phyloP scores from a whole-genome alignment of 2,888 invertebrate species.

The Diachrysia chrysitis region DNA sequence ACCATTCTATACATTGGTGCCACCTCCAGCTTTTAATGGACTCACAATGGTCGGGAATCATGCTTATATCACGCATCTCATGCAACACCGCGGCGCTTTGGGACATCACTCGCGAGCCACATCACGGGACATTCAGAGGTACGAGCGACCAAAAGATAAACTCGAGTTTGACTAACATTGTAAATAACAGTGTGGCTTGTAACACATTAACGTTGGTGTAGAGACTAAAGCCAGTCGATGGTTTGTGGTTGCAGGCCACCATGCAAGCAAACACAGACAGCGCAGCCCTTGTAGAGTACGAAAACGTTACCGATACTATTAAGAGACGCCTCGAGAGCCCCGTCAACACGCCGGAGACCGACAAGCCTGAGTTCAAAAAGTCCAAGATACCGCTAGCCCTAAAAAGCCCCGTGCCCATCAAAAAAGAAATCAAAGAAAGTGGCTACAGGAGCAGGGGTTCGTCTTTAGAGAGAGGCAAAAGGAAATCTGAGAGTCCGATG shows the following conservation, averaged over 20 bases:
- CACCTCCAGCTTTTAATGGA: slow-evolving; percentile 63
- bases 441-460: slow-evolving; percentile 72
- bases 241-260: slow-evolving; percentile 79
- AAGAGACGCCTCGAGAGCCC: slow-evolving; percentile 89
- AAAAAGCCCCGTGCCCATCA: slow-evolving; percentile 80
- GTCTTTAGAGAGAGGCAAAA: slow-evolving; percentile 68
- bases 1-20: slow-evolving; percentile 59
- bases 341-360: slow-evolving; percentile 78
- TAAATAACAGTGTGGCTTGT: slow-evolving; percentile 63
- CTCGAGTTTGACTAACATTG: slow-evolving; percentile 53
- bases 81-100: slow-evolving; percentile 56
- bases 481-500: slow-evolving; percentile 59
- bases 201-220: slow-evolving; percentile 59
- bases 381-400: slow-evolving; percentile 84
- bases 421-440: slow-evolving; percentile 74
- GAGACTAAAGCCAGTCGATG: slow-evolving; percentile 55
- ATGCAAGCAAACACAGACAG: slow-evolving; percentile 39
- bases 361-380: slow-evolving; percentile 78
- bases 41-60: slow-evolving; percentile 65
- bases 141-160: slow-evolving; percentile 37
- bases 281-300: slow-evolving; percentile 78
- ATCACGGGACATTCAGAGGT: slow-evolving; percentile 23
- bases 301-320: slow-evolving; percentile 91
- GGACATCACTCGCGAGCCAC: slow-evolving; percentile 51
- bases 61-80: slow-evolving; percentile 68